Evolutionary conservation across 2,797 vertebrate genomes (phyloP).

Genomic region (Gymnoscopelus microlampas): DNA sequence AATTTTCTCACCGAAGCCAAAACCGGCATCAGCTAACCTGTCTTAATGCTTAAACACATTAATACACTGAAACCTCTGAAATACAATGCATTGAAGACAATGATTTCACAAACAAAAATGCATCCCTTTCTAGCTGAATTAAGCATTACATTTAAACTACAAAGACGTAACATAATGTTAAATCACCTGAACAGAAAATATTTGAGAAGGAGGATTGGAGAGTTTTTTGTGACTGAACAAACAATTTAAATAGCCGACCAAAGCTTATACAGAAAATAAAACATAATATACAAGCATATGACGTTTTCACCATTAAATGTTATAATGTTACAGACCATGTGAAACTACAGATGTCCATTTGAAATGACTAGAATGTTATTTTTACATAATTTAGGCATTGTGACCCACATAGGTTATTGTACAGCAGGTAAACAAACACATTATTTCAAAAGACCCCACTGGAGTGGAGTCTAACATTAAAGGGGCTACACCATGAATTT

Average conservation of each 20-base stretch:
- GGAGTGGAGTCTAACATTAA: too few species aligned
- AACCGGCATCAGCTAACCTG: background rate
- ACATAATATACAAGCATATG: background rate
- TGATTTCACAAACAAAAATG: background rate
- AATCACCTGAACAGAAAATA: too few species aligned
- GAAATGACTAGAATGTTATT: too few species aligned
- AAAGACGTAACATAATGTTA: too few species aligned
- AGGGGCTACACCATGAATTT: too few species aligned
- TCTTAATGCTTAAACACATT: constrained; percentile 2
- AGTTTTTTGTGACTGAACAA: background rate
- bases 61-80: background rate
- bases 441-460: too few species aligned
- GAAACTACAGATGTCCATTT: too few species aligned
- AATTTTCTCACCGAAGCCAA: background rate
- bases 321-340: too few species aligned
- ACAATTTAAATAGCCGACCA: background rate
- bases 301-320: too few species aligned
- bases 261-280: background rate
- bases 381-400: too few species aligned
- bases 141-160: background rate
- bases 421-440: too few species aligned
- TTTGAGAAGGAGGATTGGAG: background rate
- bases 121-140: background rate
- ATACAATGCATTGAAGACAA: background rate
- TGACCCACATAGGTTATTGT: too few species aligned